Percentiles rank a stretch among this genome's conserved stretches.
phyloP scores from a whole-genome alignment of 1,140 invertebrate species.

The Lepidostoma basale region DNA sequence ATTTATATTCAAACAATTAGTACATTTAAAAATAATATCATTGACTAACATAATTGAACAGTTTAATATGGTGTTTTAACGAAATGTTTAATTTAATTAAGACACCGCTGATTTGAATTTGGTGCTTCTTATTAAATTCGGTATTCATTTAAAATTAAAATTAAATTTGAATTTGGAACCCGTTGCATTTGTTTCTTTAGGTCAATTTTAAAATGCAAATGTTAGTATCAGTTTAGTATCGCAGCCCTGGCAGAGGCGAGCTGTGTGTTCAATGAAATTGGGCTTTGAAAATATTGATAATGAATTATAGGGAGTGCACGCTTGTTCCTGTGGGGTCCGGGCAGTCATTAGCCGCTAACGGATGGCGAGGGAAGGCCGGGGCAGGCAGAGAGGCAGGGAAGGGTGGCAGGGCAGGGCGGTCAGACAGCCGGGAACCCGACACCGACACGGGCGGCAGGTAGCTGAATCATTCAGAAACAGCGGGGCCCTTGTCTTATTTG shows the following conservation, averaged over 20 bases:
- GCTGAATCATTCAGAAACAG: background rate
- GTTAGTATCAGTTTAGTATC: background rate
- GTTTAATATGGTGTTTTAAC: too few species aligned
- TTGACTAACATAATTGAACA: too few species aligned
- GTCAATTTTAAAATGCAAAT: background rate
- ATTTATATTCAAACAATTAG: too few species aligned
- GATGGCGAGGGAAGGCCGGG: background rate
- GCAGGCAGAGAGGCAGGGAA: background rate
- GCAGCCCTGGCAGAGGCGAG: background rate
- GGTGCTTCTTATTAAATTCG: background rate
- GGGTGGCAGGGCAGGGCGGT: background rate
- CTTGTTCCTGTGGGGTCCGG: constrained; percentile 33
- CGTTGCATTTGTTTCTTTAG: background rate
- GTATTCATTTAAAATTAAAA: background rate
- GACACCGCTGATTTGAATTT: too few species aligned
- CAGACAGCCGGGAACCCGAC: background rate
- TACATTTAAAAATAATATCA: too few species aligned
- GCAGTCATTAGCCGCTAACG: constrained; percentile 27
- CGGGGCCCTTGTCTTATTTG: too few species aligned
- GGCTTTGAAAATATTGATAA: constrained; percentile 42
- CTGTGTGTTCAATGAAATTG: constrained; percentile 34
- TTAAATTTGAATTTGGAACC: background rate
- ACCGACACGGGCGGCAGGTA: background rate
- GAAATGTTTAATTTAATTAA: too few species aligned
- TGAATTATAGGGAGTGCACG: constrained; percentile 41